phyloP scores from a whole-genome alignment of 1,140 invertebrate species.

The Schlechtendalia chinensis region DNA sequence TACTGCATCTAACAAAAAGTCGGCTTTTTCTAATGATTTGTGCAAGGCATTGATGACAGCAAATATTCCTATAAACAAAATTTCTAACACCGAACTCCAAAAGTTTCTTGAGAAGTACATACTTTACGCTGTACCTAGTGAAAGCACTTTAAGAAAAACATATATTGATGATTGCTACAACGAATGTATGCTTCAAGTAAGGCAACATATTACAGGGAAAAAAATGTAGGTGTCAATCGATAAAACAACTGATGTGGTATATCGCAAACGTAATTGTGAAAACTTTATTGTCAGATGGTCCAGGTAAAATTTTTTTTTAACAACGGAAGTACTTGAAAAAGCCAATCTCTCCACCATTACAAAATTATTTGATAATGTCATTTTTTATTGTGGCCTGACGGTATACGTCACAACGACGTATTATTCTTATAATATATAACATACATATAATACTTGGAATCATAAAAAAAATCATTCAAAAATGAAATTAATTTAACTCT shows the following conservation, averaged over 20 bases:
- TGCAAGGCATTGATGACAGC: neutral
- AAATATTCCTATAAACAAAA: neutral
- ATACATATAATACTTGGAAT: too few relatives aligned
- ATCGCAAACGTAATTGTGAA: neutral
- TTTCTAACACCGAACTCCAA: neutral
- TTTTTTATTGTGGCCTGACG: too few relatives aligned
- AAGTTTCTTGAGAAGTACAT: neutral
- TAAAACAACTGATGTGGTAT: slow-evolving; percentile 3
- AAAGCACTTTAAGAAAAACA: slow-evolving; percentile 16
- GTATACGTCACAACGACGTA: too few relatives aligned
- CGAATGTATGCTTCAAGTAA: neutral
- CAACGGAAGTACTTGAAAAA: too few relatives aligned
- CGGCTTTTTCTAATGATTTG: neutral
- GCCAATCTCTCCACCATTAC: too few relatives aligned
- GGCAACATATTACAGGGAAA: neutral
- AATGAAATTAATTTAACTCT: too few relatives aligned
- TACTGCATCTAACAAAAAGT: too few relatives aligned
- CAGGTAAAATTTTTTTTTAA: slow-evolving; percentile 3
- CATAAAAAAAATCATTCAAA: too few relatives aligned
- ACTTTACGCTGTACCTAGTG: neutral
- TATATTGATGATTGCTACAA: neutral
- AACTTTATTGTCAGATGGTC: neutral
- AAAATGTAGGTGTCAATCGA: too few relatives aligned
- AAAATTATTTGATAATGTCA: too few relatives aligned
- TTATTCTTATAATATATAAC: too few relatives aligned